phyloP scores from a whole-genome alignment of 2,113 vertebrate species.

The Psittacula cyanocephala region DNA sequence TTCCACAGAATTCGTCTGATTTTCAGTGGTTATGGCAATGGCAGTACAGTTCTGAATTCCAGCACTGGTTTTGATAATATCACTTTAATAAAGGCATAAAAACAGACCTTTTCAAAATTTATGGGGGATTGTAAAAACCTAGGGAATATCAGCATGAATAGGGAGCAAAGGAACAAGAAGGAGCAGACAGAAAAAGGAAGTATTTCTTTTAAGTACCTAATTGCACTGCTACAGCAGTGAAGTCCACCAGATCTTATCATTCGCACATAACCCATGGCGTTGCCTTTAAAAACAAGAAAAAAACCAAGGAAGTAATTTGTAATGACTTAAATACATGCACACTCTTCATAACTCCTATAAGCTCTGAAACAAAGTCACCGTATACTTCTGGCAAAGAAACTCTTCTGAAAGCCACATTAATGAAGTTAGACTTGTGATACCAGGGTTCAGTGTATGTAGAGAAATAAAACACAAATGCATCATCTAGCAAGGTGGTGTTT shows the following conservation, averaged over 20 bases:
- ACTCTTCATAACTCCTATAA: neutral
- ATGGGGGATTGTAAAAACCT: neutral
- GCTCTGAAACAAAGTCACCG: neutral
- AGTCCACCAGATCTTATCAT: conserved; percentile 99
- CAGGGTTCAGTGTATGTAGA: too few relatives aligned
- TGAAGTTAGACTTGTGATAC: too few relatives aligned
- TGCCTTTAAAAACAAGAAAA: conserved; percentile 79
- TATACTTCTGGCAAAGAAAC: neutral
- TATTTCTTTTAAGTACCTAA: conserved; percentile 80
- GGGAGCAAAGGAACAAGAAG: neutral
- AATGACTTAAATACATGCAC: neutral
- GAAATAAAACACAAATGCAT: neutral
- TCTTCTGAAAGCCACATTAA: neutral
- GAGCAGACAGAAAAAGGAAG: neutral
- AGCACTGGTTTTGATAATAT: neutral
- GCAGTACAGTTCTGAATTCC: neutral
- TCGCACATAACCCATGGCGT: conserved; percentile 96
- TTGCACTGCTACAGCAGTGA: conserved; percentile 97
- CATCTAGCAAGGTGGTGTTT: neutral
- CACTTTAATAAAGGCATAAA: neutral
- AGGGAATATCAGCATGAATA: neutral
- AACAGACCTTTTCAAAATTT: neutral
- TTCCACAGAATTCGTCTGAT: neutral
- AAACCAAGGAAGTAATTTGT: neutral
- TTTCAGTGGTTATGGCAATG: neutral